Evolutionary conservation across 2,888 invertebrate species (phyloP).

Genomic region (Dryococelus australis): DNA sequence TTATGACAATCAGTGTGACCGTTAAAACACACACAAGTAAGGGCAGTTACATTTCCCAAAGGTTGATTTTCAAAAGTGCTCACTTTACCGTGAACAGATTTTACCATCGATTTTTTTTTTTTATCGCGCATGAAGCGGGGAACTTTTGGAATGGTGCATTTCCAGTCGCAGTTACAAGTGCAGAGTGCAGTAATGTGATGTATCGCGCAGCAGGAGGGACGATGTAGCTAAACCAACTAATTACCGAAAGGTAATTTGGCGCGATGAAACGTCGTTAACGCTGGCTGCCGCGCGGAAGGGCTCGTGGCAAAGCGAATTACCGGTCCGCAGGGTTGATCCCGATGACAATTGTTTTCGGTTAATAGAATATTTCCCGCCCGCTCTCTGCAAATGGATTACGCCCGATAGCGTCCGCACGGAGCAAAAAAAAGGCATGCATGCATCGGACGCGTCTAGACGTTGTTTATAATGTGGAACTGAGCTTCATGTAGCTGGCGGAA

Average conservation of each 20-base stretch:
- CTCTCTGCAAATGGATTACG: background rate
- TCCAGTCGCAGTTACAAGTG: too few relatives aligned
- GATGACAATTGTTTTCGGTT: background rate
- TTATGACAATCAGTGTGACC: too few relatives aligned
- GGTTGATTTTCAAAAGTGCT: too few relatives aligned
- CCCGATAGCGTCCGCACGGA: background rate
- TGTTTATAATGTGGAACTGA: too few relatives aligned
- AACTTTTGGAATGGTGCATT: too few relatives aligned
- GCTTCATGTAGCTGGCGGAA: too few relatives aligned
- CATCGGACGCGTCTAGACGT: background rate
- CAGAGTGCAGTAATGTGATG: background rate
- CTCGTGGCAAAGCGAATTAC: background rate
- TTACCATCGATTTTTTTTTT: too few relatives aligned
- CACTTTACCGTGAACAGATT: too few relatives aligned
- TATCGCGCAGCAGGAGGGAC: background rate
- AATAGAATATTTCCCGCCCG: background rate
- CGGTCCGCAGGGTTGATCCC: background rate
- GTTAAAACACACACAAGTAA: too few relatives aligned
- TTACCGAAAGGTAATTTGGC: background rate
- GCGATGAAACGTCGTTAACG: background rate
- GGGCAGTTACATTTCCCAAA: too few relatives aligned
- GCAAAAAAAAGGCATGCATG: background rate
- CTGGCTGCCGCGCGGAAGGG: too few relatives aligned
- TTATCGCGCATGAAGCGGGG: too few relatives aligned
- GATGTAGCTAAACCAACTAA: background rate